phyloP scores from a whole-genome alignment of 2,797 vertebrate genomes.

The Uromys caudimaculatus region DNA sequence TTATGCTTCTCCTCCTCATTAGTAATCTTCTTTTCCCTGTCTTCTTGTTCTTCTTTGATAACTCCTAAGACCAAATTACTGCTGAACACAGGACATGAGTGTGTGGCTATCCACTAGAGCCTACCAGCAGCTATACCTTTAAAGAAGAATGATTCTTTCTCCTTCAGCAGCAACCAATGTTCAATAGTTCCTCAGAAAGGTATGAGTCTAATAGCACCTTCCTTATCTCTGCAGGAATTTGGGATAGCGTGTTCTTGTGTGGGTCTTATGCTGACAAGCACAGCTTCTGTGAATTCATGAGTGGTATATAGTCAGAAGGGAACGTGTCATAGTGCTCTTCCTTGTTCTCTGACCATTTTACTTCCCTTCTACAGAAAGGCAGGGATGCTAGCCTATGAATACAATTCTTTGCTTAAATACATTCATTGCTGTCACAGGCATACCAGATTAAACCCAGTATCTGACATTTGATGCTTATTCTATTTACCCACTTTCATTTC shows the following conservation, averaged over 20 bases:
- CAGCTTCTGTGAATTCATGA: not conserved
- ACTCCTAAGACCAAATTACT: not conserved
- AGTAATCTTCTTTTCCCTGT: no score
- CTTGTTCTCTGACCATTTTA: not conserved
- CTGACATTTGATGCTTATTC: not conserved
- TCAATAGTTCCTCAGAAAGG: not conserved
- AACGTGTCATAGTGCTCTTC: not conserved
- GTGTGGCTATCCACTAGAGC: not conserved
- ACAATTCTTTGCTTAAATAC: not conserved
- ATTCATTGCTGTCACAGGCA: not conserved
- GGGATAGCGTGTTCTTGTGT: not conserved
- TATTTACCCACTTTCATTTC: not conserved
- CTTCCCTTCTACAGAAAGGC: not conserved
- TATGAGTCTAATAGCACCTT: not conserved
- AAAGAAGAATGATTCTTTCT: not conserved
- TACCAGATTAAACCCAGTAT: not conserved
- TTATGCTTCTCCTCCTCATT: not conserved
- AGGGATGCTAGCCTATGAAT: not conserved
- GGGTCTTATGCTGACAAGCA: not conserved
- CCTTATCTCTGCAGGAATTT: not conserved
- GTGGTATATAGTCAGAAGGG: not conserved
- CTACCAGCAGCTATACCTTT: no score
- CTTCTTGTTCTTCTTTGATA: not conserved
- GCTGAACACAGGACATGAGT: not conserved
- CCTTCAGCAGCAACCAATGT: not conserved